Percentiles rank a stretch among this genome's conserved stretches.
These are phyloP conservation scores for Styela clava DNA, from an alignment of 23 tunicate genomes.

Conservation along the genomic window DNA sequence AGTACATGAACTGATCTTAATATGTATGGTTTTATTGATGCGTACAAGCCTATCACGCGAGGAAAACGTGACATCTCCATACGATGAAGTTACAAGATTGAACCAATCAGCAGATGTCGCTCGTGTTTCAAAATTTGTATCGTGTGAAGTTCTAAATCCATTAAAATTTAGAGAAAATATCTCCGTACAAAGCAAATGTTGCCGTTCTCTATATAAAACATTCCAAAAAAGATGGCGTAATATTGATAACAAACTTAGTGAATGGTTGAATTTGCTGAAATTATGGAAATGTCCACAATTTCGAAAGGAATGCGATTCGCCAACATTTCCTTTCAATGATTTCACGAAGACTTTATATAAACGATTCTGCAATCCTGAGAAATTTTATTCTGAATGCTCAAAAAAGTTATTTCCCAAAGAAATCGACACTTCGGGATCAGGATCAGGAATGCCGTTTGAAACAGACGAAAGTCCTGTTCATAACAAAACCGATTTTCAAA, in stretches of 20 bases:
- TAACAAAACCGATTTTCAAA: no score
- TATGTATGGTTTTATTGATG: neutral
- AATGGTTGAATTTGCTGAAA: neutral
- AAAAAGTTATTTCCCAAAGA: neutral
- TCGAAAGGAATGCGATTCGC: neutral
- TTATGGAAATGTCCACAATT: conserved; percentile 8
- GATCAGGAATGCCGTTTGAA: neutral
- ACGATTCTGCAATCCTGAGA: neutral
- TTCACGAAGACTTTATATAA: neutral
- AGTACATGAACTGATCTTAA: no score
- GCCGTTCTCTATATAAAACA: neutral
- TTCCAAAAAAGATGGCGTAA: neutral
- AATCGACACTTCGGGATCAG: neutral
- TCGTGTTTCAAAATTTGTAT: neutral
- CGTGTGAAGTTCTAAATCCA: neutral
- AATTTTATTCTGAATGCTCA: neutral
- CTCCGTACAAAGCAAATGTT: conserved; percentile 1
- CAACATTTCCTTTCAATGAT: neutral
- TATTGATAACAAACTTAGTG: neutral
- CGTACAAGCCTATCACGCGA: neutral
- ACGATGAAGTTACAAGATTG: neutral
- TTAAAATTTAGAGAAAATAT: neutral
- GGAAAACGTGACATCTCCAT: neutral
- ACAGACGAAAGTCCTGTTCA: neutral
- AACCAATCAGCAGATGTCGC: neutral